phyloP scores from a whole-genome alignment of 2,797 vertebrate species.

The Cossypha heuglini region DNA sequence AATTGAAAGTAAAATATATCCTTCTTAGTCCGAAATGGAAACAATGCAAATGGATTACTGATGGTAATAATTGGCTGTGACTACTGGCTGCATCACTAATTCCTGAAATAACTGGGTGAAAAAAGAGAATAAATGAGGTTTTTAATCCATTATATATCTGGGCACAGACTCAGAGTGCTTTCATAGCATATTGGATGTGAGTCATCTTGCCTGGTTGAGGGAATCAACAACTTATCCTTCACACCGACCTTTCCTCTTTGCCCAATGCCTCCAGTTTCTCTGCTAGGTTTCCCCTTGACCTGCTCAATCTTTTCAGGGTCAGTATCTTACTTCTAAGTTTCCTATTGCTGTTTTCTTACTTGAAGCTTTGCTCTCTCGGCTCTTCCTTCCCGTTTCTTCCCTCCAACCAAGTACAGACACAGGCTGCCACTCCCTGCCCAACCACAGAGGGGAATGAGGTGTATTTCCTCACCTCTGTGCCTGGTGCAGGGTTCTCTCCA shows the following conservation, averaged over 20 bases:
- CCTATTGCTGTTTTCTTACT: not conserved
- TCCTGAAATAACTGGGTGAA: not conserved
- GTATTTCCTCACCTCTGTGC: not conserved
- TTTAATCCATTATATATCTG: not conserved
- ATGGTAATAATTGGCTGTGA: not conserved
- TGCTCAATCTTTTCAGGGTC: not conserved
- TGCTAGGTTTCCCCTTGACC: not conserved
- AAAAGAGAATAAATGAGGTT: not conserved
- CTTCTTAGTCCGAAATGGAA: not conserved
- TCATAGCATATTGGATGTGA: not conserved
- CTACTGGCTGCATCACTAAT: not conserved
- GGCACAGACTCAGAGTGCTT: not conserved
- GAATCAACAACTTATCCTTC: not conserved
- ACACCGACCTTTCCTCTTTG: not conserved
- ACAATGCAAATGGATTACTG: not conserved
- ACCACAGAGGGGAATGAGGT: accelerated
- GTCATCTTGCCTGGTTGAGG: not conserved
- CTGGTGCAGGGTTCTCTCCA: not conserved
- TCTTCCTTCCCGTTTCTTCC: not conserved
- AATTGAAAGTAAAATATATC: not conserved
- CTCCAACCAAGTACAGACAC: not conserved
- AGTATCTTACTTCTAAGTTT: not conserved
- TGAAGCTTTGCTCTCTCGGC: not conserved
- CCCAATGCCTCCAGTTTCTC: accelerated
- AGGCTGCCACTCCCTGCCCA: not conserved